Conservation (phyloP, 2,113 vertebrate species). For the Procavia capensis region DNA sequence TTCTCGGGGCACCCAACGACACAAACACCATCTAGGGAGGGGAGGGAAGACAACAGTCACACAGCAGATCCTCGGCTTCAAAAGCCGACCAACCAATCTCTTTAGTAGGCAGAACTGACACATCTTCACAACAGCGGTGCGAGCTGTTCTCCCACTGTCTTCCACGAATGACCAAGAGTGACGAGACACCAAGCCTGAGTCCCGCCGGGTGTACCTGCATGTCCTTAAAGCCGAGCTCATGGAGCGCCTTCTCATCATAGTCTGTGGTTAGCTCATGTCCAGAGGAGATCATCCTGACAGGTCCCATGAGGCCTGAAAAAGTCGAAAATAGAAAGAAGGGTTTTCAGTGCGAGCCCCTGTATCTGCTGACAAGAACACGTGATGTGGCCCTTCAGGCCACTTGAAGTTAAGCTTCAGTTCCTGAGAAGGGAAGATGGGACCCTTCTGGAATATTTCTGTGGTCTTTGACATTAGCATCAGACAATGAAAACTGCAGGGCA, state of each 20-base stretch:
- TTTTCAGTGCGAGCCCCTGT: background rate
- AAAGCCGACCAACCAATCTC: background rate
- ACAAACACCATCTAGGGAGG: conserved; percentile 97
- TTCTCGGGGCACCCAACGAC: conserved; percentile 96
- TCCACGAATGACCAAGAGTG: background rate
- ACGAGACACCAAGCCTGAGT: no score
- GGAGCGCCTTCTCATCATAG: conserved; percentile 99
- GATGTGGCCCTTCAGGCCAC: background rate
- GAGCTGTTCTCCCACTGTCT: background rate
- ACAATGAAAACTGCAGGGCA: background rate
- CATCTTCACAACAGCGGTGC: background rate
- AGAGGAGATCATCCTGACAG: conserved; percentile 99
- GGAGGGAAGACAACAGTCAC: background rate
- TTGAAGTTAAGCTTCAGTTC: background rate
- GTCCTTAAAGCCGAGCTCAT: conserved; percentile 98
- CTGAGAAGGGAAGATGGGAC: background rate
- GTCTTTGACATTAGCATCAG: background rate
- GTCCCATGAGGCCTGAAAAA: conserved; percentile 96
- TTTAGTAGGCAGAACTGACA: conserved; percentile 1
- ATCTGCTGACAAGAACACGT: conserved; percentile 20
- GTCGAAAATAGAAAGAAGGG: conserved; percentile 47
- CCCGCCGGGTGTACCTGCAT: conserved; percentile 99
- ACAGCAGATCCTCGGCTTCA: background rate
- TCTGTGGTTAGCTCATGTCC: conserved; percentile 98
- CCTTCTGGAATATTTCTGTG: background rate